Percentiles rank a stretch among this genome's conserved stretches.
Conservation (phyloP, 2,797 vertebrate species). For the Lacerta agilis region DNA sequence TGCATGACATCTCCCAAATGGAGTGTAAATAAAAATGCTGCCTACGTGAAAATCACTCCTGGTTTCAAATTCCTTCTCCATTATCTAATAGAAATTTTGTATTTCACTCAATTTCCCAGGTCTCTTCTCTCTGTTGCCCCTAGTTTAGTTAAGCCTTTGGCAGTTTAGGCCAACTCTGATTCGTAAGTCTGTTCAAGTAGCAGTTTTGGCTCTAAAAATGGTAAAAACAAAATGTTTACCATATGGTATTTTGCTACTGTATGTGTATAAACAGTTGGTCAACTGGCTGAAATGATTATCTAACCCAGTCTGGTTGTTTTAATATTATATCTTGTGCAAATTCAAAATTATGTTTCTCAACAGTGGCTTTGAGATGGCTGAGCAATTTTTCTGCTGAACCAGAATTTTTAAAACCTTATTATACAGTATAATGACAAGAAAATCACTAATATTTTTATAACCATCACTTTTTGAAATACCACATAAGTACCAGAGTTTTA, state of each 20-base stretch:
- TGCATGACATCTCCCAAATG: slow-evolving; percentile 59
- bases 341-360: neutral
- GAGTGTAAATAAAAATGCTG: slow-evolving; percentile 64
- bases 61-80: slow-evolving; percentile 24
- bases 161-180: neutral
- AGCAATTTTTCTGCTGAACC: neutral
- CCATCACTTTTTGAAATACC: neutral
- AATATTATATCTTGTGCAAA: neutral
- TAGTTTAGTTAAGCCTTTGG: neutral
- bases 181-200: neutral
- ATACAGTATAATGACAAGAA: neutral
- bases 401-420: neutral
- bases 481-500: neutral
- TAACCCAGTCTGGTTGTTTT: neutral
- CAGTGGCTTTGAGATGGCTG: neutral
- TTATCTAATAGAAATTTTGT: slow-evolving; percentile 41
- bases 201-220: neutral
- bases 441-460: neutral
- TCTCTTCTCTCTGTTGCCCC: neutral
- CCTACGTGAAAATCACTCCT: slow-evolving; percentile 52
- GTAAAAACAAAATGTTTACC: neutral
- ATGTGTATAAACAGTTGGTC: neutral
- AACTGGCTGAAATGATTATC: neutral
- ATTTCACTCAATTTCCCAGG: neutral
- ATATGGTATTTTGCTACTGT: neutral